Conservation (phyloP, 2,797 vertebrate genomes). For the Sylvilagus floridanus region DNA sequence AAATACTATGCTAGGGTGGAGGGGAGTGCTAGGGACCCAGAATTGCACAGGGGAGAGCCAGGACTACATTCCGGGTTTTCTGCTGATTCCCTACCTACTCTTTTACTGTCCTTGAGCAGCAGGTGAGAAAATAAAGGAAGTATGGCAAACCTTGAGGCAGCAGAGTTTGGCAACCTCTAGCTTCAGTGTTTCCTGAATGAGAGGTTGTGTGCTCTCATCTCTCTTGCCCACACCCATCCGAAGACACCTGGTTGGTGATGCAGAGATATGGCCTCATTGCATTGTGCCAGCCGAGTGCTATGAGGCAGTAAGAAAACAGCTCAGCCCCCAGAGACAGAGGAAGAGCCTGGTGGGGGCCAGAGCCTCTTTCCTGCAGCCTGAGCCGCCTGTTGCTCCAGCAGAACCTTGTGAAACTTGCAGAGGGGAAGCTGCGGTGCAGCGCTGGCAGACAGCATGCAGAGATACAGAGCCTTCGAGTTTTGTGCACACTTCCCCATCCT, state of each 20-base stretch:
- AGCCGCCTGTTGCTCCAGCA: not conserved
- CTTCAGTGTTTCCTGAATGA: slow-evolving; percentile 13
- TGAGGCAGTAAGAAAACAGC: not conserved
- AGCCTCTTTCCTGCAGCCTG: not conserved
- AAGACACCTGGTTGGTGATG: not conserved
- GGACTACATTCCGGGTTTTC: not conserved
- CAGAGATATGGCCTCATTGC: not conserved
- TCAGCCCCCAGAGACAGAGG: not conserved
- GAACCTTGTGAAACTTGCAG: slow-evolving; percentile 39
- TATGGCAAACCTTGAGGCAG: not conserved
- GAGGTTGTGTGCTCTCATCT: not conserved
- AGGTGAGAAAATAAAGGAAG: not conserved
- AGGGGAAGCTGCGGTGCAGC: slow-evolving; percentile 69
- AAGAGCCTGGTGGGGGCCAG: not conserved
- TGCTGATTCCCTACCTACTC: not conserved
- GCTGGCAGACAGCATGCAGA: not conserved
- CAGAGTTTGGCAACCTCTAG: not conserved
- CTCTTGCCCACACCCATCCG: not conserved
- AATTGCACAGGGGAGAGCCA: not conserved
- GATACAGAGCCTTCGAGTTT: rapidly evolving
- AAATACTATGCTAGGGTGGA: not conserved
- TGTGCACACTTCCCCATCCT: not conserved
- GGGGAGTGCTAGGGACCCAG: rapidly evolving
- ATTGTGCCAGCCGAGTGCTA: not conserved
- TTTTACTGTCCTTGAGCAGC: not conserved